These are phyloP conservation scores for Actenoides lindsayi DNA, from an alignment of 2,113 vertebrate species.

Conservation along the genomic window DNA sequence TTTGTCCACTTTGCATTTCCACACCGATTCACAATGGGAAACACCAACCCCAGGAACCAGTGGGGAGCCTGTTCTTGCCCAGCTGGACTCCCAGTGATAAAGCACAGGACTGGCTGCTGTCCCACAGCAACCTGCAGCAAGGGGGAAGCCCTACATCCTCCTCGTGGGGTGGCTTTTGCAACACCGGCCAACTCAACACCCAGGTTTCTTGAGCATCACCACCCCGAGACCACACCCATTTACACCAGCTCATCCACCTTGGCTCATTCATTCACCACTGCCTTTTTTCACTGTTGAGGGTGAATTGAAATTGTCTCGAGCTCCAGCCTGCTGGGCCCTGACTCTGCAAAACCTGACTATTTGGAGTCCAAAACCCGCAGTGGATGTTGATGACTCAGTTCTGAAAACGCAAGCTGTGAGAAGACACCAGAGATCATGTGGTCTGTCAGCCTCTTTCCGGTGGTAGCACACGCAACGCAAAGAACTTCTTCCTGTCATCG, in stretches of 20 bases:
- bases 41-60: rapidly evolving
- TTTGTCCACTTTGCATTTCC: background rate
- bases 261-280: background rate
- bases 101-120: background rate
- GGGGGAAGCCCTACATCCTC: background rate
- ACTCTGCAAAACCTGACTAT: background rate
- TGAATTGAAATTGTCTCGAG: background rate
- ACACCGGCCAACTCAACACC: background rate
- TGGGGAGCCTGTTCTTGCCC: background rate
- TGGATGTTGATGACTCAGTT: background rate
- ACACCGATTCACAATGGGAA: background rate
- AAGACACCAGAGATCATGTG: background rate
- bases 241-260: background rate
- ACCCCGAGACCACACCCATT: background rate
- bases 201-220: rapidly evolving
- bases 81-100: background rate
- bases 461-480: background rate
- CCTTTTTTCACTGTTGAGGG: background rate
- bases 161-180: rapidly evolving
- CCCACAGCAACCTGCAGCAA: rapidly evolving
- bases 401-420: background rate
- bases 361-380: background rate
- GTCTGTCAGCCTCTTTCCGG: background rate
- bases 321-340: background rate
- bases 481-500: background rate